Evolutionary conservation across 2,113 vertebrate species (phyloP), one percentile per base, ranked within the genome.

Genomic region (Cebidichthys violaceus): DNA sequence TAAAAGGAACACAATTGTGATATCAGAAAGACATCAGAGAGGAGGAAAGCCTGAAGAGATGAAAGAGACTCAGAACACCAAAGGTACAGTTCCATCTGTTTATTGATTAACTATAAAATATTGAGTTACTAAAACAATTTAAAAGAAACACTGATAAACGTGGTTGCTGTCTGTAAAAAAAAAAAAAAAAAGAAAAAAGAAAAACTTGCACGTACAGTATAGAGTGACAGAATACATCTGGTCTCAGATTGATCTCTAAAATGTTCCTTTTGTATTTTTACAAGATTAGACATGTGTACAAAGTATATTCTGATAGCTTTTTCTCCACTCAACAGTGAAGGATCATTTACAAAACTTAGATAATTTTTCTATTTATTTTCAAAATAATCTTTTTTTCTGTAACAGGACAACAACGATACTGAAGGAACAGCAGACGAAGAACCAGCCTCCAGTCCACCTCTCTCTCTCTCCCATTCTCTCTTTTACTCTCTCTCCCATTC

Each of bases 101-200:
- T 96, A 96, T 96, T 96, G 94, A 94, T 94, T 91, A 94, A 93
- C 95, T 96, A 96, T 93, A 96, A 96, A 96, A 96, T 96, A 95
- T 91, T 87, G 89, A 94, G 89, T 93, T 95, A 94, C 95, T 96
- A 95, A 95, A 95, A 95, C 94, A 91, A 94, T 94, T 92, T 86
- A 85, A 95, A 95, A 95, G 90, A 94, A 95, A 96, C 93, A 95
- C 94, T 94, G 95, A 94, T 94, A 94, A 95, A 94, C 90, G 74
- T 93, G 87, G 92, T 93, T 93, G 89, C 87, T 64, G 86, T 93
- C 91, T 90, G 94, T 94, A 93, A 95, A 95, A 95, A 94, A 92
- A 93, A 86, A 82, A 90, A 82, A 67, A 75, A 68, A 79, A 77
- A 78, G 72, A 80, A 82, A 67, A 75, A 68, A 77, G 76, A 72